Base-by-base conservation (phyloP, 2,113 vertebrate species). In the Lonchura striata region DNA sequence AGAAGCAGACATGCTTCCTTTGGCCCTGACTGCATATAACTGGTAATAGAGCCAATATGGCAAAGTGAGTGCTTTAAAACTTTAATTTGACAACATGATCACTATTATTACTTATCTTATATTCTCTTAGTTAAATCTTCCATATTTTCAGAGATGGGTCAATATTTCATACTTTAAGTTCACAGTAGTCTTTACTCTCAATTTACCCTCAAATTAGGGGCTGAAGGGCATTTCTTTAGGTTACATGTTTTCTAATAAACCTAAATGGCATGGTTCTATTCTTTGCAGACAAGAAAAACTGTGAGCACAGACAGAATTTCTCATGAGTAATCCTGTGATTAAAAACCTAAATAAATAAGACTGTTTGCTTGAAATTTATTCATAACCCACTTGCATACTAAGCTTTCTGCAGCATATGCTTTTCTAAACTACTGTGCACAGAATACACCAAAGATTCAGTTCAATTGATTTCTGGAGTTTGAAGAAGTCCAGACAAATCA, bases 221-320 rank as follows among this genome's bases (percentile, higher is more conserved):
- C 22, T 80, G 33, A 66, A 69, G 28, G 19, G 10, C 39, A 25
- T 86, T 86, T 88, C 31, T 71, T 74, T 30, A 69, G 16, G 56
- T 46, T 83, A 20, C 17, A 6, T 54, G 17, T 78, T 79, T 84
- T 33, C 19, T 72, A 44, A 61, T 49, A 76, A 50, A 83, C 0
- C 0, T n/a, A 37, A 64, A 80, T 8, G 1, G 1, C 0, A 3
- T 44, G 17, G 18, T 16, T 93, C 17, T 60, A 12, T 44, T 65
- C 27, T 63, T 50, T 71, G 5, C 27, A 41, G 72, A 13, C 6
- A 3, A 57, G 41, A 65, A 68, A 91, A 82, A 15, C 12, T 4
- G 10, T 33, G 41, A 91, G 15, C 7, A 82, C 61, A 44, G 50
- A 39, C 8, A 56, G 39, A 11, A 63, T 49, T 77, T 81, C 33